Base-by-base conservation (phyloP, 2,113 vertebrate species). In the Rattus norvegicus region DNA sequence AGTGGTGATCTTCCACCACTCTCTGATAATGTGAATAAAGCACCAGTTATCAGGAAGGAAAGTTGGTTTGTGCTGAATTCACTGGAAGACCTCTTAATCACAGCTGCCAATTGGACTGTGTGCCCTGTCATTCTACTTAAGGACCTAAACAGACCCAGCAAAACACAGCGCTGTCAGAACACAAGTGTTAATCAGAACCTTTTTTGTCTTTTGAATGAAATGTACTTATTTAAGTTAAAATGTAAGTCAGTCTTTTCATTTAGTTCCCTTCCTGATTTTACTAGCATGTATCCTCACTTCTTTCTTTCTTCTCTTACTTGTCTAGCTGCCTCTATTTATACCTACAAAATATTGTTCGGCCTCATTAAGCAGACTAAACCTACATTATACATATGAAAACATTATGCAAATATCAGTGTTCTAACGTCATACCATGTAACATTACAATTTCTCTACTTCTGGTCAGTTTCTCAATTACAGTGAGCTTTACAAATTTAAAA, bases 61-160 rank as follows among this genome's bases (percentile, higher is more conserved):
- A 95, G 67, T 10, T 72, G 95, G 88, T 90, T 54, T 88, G 88
- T 93, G 97, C 36, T 96, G 49, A 97, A 90, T 98, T 98, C 93
- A 80, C 2, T 97, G 96, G 93, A 97, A 98, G 98, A 98, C 98
- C 98, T 98, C 98, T 99, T 98, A 98, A 99, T 99, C 98, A 95
- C 95, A 89, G 98, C 97, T 98, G 98, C 98, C 97, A 96, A 85
- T 97, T 98, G 93, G 91, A 97, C 97, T 96, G 94, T 98, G 96
- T 97, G 92, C 93, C 92, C 96, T 98, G 98, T 98, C 98, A 98
- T 98, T 98, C 95, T 73, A 88, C 97, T 94, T 97, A 97, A 97
- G 97, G 88, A 97, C 61, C 92, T 93, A 96, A 97, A 98, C 97
- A 98, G 99, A 99, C 98, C 90, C 81, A 95, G 96, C 95, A 73